Evolutionary conservation across 37 sponge, comb jelly and placozoan species (phyloP), one percentile per base, ranked within the genome.

Genomic region (Halichondria panicea): DNA sequence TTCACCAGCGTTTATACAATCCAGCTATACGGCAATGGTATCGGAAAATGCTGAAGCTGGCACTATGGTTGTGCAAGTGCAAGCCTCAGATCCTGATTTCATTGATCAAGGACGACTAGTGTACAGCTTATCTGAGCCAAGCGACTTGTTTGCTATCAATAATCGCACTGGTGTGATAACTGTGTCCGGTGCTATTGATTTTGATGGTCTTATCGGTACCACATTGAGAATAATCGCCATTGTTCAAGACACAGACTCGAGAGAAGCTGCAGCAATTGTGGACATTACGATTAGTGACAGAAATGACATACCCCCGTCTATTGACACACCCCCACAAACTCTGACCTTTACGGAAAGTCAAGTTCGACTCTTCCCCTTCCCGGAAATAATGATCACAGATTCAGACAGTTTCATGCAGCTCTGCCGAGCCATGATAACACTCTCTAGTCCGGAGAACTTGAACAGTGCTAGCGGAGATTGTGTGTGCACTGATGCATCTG

Each of bases 31-130:
- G 27, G 68, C 41, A 19, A 34, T 32, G 7, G 53, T 83, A 13
- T 3, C 61, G 28, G 82, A 89, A 52, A 78, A 78, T n/a, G 86
- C 78, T 57, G 45, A 24, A 33, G 86, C 65, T n/a, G 89, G 84
- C 4, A 60, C 63, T 0, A 28, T 32, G 24, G 75, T 79, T 18
- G 53, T 64, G 4, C 48, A 73, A 12, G 66, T 89, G 21, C 31
- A 50, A 41, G 84, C 84, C n/a, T 48, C 40, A 39, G 89, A 83
- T 79, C 63, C 37, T 1, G 84, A 89, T 54, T 24, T 11, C 0
- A 46, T 84, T n/a, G 84, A 84, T 56, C 41, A 68, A 19, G 88
- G 88, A 3, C 44, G 48, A 28, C 48, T 87, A 5, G 25, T 46
- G 30, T 86, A 71, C 70, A 33, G 43, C 27, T 32, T 81, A 0